Evolutionary conservation across 1,140 invertebrate species (phyloP), one percentile per base, ranked within the genome.

Genomic region (Homalodisca vitripennis): DNA sequence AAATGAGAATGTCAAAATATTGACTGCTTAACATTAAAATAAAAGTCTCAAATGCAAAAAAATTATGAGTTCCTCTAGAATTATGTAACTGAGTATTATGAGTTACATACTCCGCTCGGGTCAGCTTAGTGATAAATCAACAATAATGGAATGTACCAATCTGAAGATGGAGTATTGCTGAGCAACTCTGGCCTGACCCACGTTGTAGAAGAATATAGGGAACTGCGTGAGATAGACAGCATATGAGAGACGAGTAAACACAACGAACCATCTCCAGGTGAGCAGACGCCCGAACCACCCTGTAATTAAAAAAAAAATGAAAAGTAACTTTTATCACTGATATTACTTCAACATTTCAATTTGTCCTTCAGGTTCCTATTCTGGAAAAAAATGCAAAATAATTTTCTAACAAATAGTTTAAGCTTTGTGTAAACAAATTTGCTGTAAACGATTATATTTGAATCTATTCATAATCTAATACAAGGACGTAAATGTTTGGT

Each of bases 201-300:
- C 80, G 60, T 85, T 86, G 55, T 86, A 86, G 68, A 88, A 86
- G 76, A 87, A 88, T 66, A 88, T 81, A 26, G 85, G 80, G 70
- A 89, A 89, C 78, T 92, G 91, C 41, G 88, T 82, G 1, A 93
- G 80, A 73, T 92, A 93, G n/a, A 90, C 80, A 1, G 85, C 83
- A 72, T 92, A 93, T 0, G 90, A 90, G 48, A 92, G 79, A 69
- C 88, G 83, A 71, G 88, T 89, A 48, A 92, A 82, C 12, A 91
- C 78, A 12, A 87, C 78, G 67, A 91, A 79, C 57, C 83, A 84
- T 48, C 84, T 81, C 77, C 83, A 86, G 14, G 87, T 86, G 1
- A 92, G 78, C n/a, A 92, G 75, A 65, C 75, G 80, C 65, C 89
- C 86, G 24, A 92, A 76, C 30, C 83, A 77, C 70, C 86, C 89